Conservation (phyloP, 2,888 invertebrate species). For the Galeopsomyia nigrocyanea region DNA sequence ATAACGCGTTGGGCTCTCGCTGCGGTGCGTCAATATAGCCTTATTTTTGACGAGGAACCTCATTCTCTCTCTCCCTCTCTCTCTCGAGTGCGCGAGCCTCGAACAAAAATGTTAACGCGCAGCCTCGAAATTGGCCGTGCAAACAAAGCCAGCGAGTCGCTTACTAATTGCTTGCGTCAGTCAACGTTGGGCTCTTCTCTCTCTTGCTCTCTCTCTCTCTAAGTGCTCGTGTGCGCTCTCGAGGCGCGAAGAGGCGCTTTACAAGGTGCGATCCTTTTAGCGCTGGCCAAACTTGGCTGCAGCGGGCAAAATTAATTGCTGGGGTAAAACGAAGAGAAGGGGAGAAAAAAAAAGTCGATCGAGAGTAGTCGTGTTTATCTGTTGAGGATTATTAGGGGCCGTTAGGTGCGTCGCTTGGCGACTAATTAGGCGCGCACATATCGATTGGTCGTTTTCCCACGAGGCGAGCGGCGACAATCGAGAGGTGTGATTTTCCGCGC, state of each 20-base stretch:
- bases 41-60: too few species aligned
- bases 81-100: slow-evolving; percentile 45
- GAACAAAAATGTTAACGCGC: slow-evolving; percentile 52
- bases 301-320: too few species aligned
- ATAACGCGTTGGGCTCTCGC: too few species aligned
- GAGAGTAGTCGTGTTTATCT: slow-evolving; percentile 19
- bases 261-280: slow-evolving; percentile 39
- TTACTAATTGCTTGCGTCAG: slow-evolving; percentile 57
- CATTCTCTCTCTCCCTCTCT: too few species aligned
- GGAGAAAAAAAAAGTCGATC: slow-evolving; percentile 50
- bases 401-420: too few species aligned
- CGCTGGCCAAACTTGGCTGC: slow-evolving; percentile 9
- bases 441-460: slow-evolving; percentile 42
- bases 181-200: slow-evolving; percentile 26
- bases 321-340: too few species aligned
- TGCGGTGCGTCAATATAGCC: too few species aligned
- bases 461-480: slow-evolving; percentile 2
- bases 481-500: slow-evolving; percentile 61
- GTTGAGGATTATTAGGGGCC: not conserved
- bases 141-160: slow-evolving; percentile 54
- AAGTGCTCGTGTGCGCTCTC: too few species aligned
- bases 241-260: not conserved
- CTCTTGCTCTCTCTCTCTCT: not conserved
- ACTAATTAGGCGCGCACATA: slow-evolving; percentile 43
- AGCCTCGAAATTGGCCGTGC: slow-evolving; percentile 46